A percentile compares a stretch with the other conserved stretches of the same genome.
These are phyloP conservation scores for Cyprinella venusta DNA, from an alignment of 2,797 vertebrate genomes.

Conservation along the genomic window DNA sequence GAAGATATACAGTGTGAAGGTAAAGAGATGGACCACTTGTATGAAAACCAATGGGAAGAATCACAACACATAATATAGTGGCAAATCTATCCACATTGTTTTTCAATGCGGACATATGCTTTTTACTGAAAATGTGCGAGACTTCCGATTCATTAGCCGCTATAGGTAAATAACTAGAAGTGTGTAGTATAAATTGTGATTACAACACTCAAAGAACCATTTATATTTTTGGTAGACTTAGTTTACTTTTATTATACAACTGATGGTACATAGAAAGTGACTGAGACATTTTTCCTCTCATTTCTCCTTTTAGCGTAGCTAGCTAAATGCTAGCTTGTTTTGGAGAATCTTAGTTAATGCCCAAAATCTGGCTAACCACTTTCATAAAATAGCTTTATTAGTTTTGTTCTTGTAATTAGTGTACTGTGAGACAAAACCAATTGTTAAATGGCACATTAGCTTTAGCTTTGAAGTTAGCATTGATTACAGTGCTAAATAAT, in stretches of 20 bases:
- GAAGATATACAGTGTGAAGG: not conserved
- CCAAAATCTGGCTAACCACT: not conserved
- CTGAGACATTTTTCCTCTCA: too few relatives aligned
- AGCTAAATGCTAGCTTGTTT: conserved; percentile 4
- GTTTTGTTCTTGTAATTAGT: conserved; percentile 50
- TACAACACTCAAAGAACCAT: not conserved
- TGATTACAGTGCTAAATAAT: not conserved
- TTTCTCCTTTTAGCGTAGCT: not conserved
- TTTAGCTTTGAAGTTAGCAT: not conserved
- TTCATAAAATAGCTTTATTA: not conserved
- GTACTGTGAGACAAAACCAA: conserved; percentile 5
- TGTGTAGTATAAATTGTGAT: not conserved
- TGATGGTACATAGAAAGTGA: not conserved
- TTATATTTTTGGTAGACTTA: not conserved
- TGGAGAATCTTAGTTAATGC: not conserved
- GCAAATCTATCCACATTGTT: not conserved
- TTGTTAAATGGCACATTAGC: not conserved
- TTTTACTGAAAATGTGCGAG: not conserved
- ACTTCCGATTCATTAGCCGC: not conserved
- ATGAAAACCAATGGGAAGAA: not conserved
- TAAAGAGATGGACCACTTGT: not conserved
- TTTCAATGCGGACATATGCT: not conserved
- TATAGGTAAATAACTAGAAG: not conserved
- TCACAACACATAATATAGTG: not conserved
- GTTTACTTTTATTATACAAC: not conserved